phyloP scores from a whole-genome alignment of 2,888 invertebrate species.

The Chalcosyrphus nemorum region DNA sequence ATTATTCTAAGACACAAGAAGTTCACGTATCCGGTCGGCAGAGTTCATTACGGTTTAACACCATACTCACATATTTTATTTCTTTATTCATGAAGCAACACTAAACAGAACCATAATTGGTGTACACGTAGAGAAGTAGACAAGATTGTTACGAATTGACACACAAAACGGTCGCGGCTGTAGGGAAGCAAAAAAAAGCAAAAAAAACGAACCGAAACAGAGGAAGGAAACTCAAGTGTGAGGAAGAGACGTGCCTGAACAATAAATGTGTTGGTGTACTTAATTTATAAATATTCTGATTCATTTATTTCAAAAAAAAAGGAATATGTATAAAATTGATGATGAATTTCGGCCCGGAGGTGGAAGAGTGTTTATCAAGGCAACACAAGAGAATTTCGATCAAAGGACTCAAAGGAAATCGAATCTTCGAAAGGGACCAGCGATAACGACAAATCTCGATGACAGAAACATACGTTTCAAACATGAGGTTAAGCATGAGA shows the following conservation, averaged over 20 bases:
- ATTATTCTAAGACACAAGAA: conserved; percentile 31
- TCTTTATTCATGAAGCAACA: conserved; percentile 64
- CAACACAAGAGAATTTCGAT: conserved; percentile 75
- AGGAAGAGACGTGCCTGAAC: not conserved
- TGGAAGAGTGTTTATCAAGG: conserved; percentile 77
- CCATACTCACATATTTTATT: conserved; percentile 34
- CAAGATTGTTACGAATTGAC: conserved; percentile 47
- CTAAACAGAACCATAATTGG: conserved; percentile 62
- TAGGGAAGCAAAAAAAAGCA: too few relatives aligned
- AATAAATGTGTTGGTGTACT: not conserved
- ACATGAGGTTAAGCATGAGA: conserved; percentile 84
- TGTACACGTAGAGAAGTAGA: conserved; percentile 47
- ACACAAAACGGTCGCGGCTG: conserved; percentile 30
- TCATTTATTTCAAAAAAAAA: not conserved
- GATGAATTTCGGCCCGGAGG: conserved; percentile 76
- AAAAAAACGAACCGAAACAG: not conserved
- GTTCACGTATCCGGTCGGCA: conserved; percentile 60
- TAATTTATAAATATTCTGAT: not conserved
- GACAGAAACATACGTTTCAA: conserved; percentile 80
- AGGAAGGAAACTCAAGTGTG: not conserved
- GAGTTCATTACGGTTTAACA: conserved; percentile 56
- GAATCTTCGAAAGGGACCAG: conserved; percentile 81
- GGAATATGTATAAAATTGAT: conserved; percentile 77
- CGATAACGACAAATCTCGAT: conserved; percentile 85
- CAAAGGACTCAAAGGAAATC: conserved; percentile 45